Percentiles rank a stretch among this genome's conserved stretches.
Conservation (phyloP, 1,140 invertebrate species). For the Nomia melanderi region DNA sequence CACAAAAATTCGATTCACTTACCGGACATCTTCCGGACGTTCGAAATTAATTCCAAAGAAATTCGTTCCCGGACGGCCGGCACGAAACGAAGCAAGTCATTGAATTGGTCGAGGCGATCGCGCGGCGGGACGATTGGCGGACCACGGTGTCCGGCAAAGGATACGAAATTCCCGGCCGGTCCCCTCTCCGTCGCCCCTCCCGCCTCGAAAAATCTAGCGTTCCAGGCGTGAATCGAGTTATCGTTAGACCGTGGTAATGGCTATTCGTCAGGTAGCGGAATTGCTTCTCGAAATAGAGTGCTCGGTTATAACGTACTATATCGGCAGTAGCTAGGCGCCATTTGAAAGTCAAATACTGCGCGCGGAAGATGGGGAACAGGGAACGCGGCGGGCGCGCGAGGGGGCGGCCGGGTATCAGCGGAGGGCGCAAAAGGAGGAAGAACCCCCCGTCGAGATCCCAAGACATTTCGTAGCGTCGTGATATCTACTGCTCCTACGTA, state of each 20-base stretch:
- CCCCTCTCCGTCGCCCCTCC: not conserved
- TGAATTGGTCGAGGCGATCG: not conserved
- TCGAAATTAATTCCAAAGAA: too few species aligned
- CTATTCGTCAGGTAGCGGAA: constrained; percentile 64
- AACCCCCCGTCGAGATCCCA: constrained; percentile 58
- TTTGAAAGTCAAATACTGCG: constrained; percentile 74
- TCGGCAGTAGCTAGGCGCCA: constrained; percentile 56
- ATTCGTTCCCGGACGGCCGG: too few species aligned
- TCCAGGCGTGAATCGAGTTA: constrained; percentile 60
- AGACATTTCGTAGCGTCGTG: constrained; percentile 65
- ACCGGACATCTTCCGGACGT: too few species aligned
- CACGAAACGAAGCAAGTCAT: not conserved
- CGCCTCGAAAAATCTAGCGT: constrained; percentile 50
- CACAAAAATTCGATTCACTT: too few species aligned
- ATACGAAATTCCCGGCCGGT: not conserved
- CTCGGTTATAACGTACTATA: constrained; percentile 65
- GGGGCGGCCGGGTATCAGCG: not conserved
- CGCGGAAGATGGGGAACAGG: constrained; percentile 42
- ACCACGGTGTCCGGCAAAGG: not conserved
- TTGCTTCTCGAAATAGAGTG: constrained; percentile 71
- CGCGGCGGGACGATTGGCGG: not conserved
- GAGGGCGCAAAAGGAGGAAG: not conserved
- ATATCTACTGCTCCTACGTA: constrained; percentile 51
- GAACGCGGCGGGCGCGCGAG: not conserved
- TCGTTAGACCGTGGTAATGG: constrained; percentile 57